Percentiles rank a stretch among this genome's conserved stretches.
phyloP scores from a whole-genome alignment of 2,888 invertebrate species.

The Horisme vitalbata region DNA sequence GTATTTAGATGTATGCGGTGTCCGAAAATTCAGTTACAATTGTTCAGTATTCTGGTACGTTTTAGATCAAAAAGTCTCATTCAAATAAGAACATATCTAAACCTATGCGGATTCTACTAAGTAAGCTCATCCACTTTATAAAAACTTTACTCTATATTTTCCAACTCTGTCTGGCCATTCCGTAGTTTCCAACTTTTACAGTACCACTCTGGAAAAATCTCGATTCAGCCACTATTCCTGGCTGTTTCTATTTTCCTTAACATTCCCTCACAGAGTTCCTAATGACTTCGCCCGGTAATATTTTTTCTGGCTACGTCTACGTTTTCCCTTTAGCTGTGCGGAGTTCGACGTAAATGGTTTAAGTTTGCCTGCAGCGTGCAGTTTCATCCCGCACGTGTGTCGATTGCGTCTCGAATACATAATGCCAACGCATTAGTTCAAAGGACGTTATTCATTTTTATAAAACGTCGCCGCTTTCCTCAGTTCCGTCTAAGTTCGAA shows the following conservation, averaged over 20 bases:
- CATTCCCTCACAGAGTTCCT: constrained; percentile 35
- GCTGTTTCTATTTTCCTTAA: constrained; percentile 38
- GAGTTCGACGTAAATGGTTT: constrained; percentile 43
- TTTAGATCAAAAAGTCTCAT: no score
- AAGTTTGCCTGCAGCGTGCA: constrained; percentile 46
- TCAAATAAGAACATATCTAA: no score
- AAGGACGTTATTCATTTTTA: constrained; percentile 53
- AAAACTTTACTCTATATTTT: constrained; percentile 22
- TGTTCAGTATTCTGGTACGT: no score
- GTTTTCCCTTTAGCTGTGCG: constrained; percentile 39
- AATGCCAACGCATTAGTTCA: constrained; percentile 53
- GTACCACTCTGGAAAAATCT: constrained; percentile 23
- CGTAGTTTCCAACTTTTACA: constrained; percentile 18
- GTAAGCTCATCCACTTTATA: constrained; percentile 2
- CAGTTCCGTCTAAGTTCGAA: constrained; percentile 33
- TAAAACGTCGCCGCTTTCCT: constrained; percentile 39
- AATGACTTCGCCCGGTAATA: constrained; percentile 46
- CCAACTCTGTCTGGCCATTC: constrained; percentile 15
- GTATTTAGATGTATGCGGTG: constrained; percentile 15
- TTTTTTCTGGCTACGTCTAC: constrained; percentile 41
- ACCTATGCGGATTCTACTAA: constrained; percentile 1
- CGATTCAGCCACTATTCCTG: constrained; percentile 18
- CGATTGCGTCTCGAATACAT: constrained; percentile 50
- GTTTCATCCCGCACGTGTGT: constrained; percentile 46
- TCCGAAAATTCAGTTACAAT: background rate